Base-by-base conservation (phyloP, 2,797 vertebrate species). In the Nothura maculosa region DNA sequence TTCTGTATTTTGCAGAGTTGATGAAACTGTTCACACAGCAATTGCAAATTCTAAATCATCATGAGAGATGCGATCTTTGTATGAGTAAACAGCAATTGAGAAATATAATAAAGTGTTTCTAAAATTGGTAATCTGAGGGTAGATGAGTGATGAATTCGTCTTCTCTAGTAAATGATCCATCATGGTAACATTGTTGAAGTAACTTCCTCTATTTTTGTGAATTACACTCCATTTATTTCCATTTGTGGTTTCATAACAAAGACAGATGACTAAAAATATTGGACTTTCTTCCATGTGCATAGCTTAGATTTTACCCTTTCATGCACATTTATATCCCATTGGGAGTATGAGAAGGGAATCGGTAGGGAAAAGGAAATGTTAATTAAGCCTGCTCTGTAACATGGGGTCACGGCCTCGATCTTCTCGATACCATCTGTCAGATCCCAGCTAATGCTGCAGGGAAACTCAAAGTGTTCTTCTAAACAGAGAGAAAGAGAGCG, bases 321-420 rank as follows among this genome's bases (percentile, higher is more conserved):
- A 78, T 1, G 1, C 42, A 81, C 47, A 47, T 55, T 81, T 87
- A 76, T 14, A 6, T 18, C 82, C 79, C 1, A 0, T 22, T 0
- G 20, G 43, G 73, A 90, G 34, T 10, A 61, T 57, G 25, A 43
- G 50, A 80, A 86, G 60, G 85, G n/a, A 92, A 91, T 6, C 22
- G 13, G 4, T 60, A 83, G 62, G 74, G 62, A 82, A 84, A 84
- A 81, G 57, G 60, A 91, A 90, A 73, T 77, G 76, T 90, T 89
- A 81, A 90, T 88, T 77, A 92, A 91, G 81, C 52, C 78, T 88
- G 45, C 75, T 52, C 19, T 43, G 47, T 85, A 81, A 84, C 83
- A 82, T 10, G 43, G 30, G 85, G 77, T 86, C 78, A 58, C 0
- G 7, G 85, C 78, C 93, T 88, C 67, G 78, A 92, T 87, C 61